phyloP scores from a whole-genome alignment of 2,888 invertebrate genomes.

The Neocrepidodera transversa region DNA sequence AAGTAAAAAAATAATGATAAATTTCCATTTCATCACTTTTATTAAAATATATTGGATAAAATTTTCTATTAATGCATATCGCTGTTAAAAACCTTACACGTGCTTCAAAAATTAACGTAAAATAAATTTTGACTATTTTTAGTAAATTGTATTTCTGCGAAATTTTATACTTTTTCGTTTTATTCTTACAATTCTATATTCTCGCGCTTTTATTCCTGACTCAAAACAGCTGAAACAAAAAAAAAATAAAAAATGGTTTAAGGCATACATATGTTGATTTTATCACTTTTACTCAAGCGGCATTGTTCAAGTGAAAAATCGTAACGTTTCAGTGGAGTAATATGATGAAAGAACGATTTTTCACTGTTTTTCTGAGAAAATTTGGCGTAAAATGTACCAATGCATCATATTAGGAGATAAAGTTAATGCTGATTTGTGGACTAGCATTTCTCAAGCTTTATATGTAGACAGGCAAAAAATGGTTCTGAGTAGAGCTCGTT shows the following conservation, averaged over 20 bases:
- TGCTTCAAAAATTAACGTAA: no score
- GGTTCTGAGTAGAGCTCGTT: neutral
- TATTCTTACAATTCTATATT: neutral
- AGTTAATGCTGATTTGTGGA: conserved; percentile 16
- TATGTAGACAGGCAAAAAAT: neutral
- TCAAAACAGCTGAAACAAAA: neutral
- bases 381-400: conserved; percentile 13
- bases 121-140: no score
- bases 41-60: no score
- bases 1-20: no score
- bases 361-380: conserved; percentile 10
- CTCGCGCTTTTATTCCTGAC: neutral
- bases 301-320: conserved; percentile 17
- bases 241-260: neutral
- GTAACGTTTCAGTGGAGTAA: conserved; percentile 1
- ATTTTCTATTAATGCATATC: no score
- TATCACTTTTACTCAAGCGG: conserved; percentile 6
- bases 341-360: conserved; percentile 6
- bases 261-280: conserved; percentile 17
- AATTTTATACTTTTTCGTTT: no score
- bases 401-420: conserved; percentile 15
- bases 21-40: no score
- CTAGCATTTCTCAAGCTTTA: conserved; percentile 3
- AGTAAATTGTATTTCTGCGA: no score
- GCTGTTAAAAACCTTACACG: no score